Conservation (phyloP, 2,888 invertebrate species). For the Lucinisca nassula region DNA sequence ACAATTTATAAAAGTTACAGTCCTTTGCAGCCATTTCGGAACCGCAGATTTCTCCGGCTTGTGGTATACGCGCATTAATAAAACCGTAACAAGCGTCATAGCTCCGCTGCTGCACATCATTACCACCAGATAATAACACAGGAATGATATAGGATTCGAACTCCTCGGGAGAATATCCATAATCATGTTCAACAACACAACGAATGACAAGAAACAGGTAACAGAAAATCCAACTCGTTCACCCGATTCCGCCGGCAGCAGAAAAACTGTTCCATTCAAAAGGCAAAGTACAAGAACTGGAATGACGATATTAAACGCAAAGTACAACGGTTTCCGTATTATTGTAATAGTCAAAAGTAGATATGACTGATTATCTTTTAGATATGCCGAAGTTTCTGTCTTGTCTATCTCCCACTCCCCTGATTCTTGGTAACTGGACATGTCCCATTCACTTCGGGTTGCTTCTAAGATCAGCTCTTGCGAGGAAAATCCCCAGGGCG, state of each 20-base stretch:
- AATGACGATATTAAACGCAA: slow-evolving; percentile 64
- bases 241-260: slow-evolving; percentile 64
- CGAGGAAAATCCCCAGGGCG: slow-evolving; percentile 52
- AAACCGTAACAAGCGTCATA: slow-evolving; percentile 61
- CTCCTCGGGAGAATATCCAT: slow-evolving; percentile 68
- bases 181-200: slow-evolving; percentile 65
- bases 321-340: slow-evolving; percentile 60
- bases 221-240: slow-evolving; percentile 69
- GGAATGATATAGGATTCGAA: slow-evolving; percentile 61
- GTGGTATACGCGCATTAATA: slow-evolving; percentile 59
- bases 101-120: slow-evolving; percentile 67
- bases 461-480: slow-evolving; percentile 40
- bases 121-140: slow-evolving; percentile 64
- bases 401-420: slow-evolving; percentile 63
- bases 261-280: slow-evolving; percentile 59
- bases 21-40: slow-evolving; percentile 55
- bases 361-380: slow-evolving; percentile 17
- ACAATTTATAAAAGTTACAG: slow-evolving; percentile 59
- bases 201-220: slow-evolving; percentile 64
- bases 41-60: slow-evolving; percentile 62
- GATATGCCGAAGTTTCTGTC: slow-evolving; percentile 36
- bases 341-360: slow-evolving; percentile 47
- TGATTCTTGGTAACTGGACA: slow-evolving; percentile 43
- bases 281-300: slow-evolving; percentile 62
- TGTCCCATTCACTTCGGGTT: slow-evolving; percentile 30